These are phyloP conservation scores for Sebastes goodei DNA, from an alignment of 2,797 vertebrate genomes.

Conservation along the genomic window DNA sequence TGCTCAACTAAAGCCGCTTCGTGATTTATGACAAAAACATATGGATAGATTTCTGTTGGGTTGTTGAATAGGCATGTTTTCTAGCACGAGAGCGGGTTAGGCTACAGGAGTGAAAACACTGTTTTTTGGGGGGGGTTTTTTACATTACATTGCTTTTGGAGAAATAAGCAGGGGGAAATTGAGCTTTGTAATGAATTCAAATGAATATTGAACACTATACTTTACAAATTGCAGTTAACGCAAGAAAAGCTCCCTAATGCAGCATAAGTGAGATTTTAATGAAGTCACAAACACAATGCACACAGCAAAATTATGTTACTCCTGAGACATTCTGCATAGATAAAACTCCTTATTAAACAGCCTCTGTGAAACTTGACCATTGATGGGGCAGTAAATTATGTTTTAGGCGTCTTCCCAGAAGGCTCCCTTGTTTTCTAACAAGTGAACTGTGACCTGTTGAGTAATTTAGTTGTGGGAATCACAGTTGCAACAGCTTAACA, in stretches of 20 bases:
- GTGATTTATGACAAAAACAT: neutral
- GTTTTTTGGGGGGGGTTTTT: rapidly evolving
- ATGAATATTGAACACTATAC: neutral
- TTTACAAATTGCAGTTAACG: slow-evolving; percentile 3
- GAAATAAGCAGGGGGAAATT: neutral
- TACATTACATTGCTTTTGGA: neutral
- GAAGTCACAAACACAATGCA: neutral
- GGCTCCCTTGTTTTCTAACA: slow-evolving; percentile 56
- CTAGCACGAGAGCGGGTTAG: too few species aligned
- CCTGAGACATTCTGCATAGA: neutral
- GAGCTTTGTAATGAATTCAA: neutral
- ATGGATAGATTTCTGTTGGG: neutral
- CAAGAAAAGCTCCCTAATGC: neutral
- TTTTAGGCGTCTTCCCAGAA: slow-evolving; percentile 8
- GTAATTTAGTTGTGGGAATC: slow-evolving; percentile 60
- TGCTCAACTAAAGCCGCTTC: neutral
- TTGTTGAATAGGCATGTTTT: neutral
- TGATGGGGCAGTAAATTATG: neutral
- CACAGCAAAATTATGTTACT: neutral
- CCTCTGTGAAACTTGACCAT: neutral
- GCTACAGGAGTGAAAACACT: neutral
- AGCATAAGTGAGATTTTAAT: neutral
- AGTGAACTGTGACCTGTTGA: slow-evolving; percentile 71
- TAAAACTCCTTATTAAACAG: neutral
- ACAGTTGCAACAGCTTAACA: slow-evolving; percentile 64